Conservation (phyloP, 2,797 vertebrate genomes). For the Lacerta viridis region DNA sequence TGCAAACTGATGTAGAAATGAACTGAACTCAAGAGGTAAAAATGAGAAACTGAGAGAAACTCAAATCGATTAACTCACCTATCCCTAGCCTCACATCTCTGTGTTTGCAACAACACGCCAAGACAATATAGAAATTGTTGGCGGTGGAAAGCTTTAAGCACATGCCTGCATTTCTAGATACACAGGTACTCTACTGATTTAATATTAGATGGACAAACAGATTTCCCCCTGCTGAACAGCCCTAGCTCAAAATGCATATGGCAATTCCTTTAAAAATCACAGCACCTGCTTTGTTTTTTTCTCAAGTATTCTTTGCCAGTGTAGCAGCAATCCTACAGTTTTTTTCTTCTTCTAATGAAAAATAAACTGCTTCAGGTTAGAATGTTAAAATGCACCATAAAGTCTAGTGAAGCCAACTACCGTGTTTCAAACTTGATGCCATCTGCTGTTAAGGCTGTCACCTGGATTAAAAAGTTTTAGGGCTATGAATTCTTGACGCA, state of each 20-base stretch:
- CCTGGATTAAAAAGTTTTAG: not conserved
- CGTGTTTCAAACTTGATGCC: not conserved
- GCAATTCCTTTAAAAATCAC: not conserved
- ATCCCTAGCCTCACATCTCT: not conserved
- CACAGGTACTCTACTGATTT: not conserved
- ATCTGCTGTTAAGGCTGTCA: slow-evolving; percentile 6
- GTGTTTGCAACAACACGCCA: not conserved
- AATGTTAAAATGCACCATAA: not conserved
- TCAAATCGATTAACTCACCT: no score
- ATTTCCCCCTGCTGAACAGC: not conserved
- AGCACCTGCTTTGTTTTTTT: not conserved
- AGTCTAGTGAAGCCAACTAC: not conserved
- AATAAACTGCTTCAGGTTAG: not conserved
- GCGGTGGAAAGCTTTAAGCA: not conserved
- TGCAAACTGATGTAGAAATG: no score
- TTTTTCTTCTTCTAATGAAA: not conserved
- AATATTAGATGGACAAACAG: not conserved
- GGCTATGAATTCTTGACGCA: not conserved
- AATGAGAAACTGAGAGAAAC: no score
- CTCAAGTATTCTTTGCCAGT: not conserved
- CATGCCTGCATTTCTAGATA: not conserved
- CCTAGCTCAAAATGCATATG: not conserved
- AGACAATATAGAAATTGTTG: not conserved
- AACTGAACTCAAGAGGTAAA: no score
- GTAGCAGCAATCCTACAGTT: no score